Conservation (phyloP, 2,888 invertebrate genomes). For the Xanthia icteritia region DNA sequence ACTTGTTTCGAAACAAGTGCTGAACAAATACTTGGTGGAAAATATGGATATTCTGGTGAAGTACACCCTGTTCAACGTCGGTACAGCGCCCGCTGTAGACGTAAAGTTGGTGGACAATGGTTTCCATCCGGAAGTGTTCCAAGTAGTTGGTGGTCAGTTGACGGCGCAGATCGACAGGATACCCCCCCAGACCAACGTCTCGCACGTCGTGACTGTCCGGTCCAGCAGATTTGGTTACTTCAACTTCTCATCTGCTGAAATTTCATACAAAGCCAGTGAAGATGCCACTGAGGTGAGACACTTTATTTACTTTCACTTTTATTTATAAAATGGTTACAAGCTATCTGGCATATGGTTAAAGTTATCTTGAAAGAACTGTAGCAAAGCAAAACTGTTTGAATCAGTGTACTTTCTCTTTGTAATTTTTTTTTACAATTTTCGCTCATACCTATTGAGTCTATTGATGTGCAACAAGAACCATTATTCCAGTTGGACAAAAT, state of each 20-base stretch:
- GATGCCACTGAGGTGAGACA: slow-evolving; percentile 93
- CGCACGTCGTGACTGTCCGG: slow-evolving; percentile 97
- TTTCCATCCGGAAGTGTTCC: slow-evolving; percentile 97
- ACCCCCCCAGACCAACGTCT: slow-evolving; percentile 97
- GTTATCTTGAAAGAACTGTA: background rate
- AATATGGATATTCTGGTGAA: slow-evolving; percentile 98
- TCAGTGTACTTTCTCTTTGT: slow-evolving; percentile 22
- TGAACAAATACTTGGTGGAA: slow-evolving; percentile 99
- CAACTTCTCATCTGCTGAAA: slow-evolving; percentile 98
- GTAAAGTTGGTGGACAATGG: slow-evolving; percentile 97
- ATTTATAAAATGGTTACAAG: background rate
- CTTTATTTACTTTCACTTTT: slow-evolving; percentile 50
- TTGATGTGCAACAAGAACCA: background rate
- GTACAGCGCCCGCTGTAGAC: slow-evolving; percentile 96
- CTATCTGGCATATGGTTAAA: background rate
- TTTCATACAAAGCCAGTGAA: slow-evolving; percentile 96
- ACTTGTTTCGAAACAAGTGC: slow-evolving; percentile 97
- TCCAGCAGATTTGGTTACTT: slow-evolving; percentile 98
- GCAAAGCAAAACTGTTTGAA: background rate
- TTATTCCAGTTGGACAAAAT: background rate
- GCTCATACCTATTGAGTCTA: background rate
- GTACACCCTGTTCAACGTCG: slow-evolving; percentile 98
- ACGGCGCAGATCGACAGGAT: slow-evolving; percentile 96
- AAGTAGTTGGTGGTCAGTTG: slow-evolving; percentile 96
- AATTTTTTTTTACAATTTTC: background rate